These are phyloP conservation scores for Berghia stephanieae DNA, from an alignment of 1,140 invertebrate genomes.

Conservation along the genomic window DNA sequence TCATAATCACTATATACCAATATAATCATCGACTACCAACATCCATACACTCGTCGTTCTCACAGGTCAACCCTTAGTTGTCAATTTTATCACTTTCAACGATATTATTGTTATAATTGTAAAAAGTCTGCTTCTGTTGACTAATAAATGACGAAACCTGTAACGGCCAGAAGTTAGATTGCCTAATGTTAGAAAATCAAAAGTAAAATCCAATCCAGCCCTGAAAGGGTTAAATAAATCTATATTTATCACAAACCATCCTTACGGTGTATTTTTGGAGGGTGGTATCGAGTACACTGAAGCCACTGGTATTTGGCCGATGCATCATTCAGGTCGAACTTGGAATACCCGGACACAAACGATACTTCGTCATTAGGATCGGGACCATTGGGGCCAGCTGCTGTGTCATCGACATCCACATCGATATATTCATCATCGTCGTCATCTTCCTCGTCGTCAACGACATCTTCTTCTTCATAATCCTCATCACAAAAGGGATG, in stretches of 20 bases:
- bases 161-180: too few species aligned
- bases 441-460: slow-evolving; percentile 13
- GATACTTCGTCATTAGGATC: too few species aligned
- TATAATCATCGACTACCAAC: too few species aligned
- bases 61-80: too few species aligned
- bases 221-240: slow-evolving; percentile 7
- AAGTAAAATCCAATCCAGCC: not conserved
- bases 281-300: slow-evolving; percentile 79
- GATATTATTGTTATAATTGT: too few species aligned
- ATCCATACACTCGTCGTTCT: too few species aligned
- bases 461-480: slow-evolving; percentile 33
- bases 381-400: not conserved
- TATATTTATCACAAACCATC: slow-evolving; percentile 41
- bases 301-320: slow-evolving; percentile 70
- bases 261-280: slow-evolving; percentile 78
- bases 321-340: slow-evolving; percentile 28
- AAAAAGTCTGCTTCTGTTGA: too few species aligned
- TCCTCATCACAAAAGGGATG: not conserved
- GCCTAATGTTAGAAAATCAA: too few species aligned
- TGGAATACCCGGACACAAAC: too few species aligned
- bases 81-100: too few species aligned
- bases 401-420: not conserved
- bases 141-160: too few species aligned
- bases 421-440: slow-evolving; percentile 2
- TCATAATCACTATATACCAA: too few species aligned